A percentile compares a stretch with the other conserved stretches of the same genome.
Conservation (phyloP, 2,113 vertebrate species). For the Epinephelus lanceolatus region DNA sequence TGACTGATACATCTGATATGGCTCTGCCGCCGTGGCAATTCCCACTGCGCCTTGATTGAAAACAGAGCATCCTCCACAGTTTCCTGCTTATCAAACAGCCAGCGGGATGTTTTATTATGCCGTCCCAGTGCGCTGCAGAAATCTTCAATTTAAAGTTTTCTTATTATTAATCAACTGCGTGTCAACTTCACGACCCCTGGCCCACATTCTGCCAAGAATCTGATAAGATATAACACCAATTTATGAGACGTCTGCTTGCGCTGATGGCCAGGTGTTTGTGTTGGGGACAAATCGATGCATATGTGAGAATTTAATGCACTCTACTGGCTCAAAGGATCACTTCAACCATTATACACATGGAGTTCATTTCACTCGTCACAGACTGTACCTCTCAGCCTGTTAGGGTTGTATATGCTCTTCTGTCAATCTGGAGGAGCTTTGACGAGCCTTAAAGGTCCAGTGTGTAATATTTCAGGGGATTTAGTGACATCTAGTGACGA, state of each 20-base stretch:
- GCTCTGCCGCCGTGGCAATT: conserved; percentile 17
- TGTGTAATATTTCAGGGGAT: too few relatives aligned
- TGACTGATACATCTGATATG: conserved; percentile 53
- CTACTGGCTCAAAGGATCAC: neutral
- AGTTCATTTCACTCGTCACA: neutral
- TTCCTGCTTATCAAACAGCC: conserved; percentile 60
- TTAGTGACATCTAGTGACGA: too few relatives aligned
- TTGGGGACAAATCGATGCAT: conserved; percentile 8
- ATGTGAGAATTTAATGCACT: conserved; percentile 19
- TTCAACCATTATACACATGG: too few relatives aligned
- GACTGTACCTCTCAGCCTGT: neutral
- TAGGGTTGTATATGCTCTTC: neutral
- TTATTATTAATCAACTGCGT: conserved; percentile 37
- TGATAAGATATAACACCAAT: conserved; percentile 20
- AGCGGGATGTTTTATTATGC: conserved; percentile 44
- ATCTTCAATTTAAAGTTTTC: conserved; percentile 58
- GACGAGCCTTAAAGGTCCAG: neutral
- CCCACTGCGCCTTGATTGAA: conserved; percentile 47
- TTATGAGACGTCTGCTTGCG: conserved; percentile 5
- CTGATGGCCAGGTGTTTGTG: conserved; percentile 19
- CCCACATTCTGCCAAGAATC: conserved; percentile 3
- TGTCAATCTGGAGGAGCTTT: neutral
- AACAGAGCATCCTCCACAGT: conserved; percentile 37
- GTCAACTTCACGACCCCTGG: conserved; percentile 5
- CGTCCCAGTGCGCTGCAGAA: conserved; percentile 7